Percentiles rank a stretch among this genome's conserved stretches.
These are phyloP conservation scores for Ploceus nigricollis DNA, from an alignment of 2,113 vertebrate genomes.

Conservation along the genomic window DNA sequence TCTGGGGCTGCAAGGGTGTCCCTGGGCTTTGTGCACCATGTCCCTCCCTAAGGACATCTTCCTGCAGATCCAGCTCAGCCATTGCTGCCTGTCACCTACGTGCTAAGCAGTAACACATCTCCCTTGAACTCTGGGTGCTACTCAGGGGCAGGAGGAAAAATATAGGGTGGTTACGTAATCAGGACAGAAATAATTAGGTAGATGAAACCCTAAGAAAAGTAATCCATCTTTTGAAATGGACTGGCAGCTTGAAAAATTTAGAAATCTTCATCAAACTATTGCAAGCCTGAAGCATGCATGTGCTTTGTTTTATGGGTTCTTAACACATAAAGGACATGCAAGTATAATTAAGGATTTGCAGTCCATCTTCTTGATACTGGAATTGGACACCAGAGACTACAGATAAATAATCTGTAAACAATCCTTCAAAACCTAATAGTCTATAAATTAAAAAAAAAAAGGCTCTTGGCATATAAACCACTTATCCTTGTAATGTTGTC, in stretches of 20 bases:
- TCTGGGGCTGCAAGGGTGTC: background rate
- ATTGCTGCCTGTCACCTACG: background rate
- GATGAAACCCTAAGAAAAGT: slow-evolving; percentile 68
- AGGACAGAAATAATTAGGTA: slow-evolving; percentile 74
- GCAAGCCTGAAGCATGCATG: slow-evolving; percentile 29
- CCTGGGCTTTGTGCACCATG: rapidly evolving
- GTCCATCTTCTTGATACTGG: slow-evolving; percentile 66
- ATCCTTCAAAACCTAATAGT: slow-evolving; percentile 48
- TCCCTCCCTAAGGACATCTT: background rate
- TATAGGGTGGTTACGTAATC: slow-evolving; percentile 65
- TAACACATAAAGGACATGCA: slow-evolving; percentile 44
- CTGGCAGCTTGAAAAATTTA: slow-evolving; percentile 75
- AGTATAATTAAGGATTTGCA: slow-evolving; percentile 67
- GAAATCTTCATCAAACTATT: slow-evolving; percentile 75
- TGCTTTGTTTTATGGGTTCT: slow-evolving; percentile 67
- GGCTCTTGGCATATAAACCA: background rate
- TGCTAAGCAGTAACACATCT: background rate
- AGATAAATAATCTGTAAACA: slow-evolving; percentile 63
- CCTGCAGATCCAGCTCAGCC: background rate
- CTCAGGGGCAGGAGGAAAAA: slow-evolving; percentile 52
- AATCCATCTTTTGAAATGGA: slow-evolving; percentile 70
- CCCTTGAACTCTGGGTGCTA: background rate
- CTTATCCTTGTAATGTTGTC: background rate
- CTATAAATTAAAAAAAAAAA: slow-evolving; percentile 41
- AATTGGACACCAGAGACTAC: slow-evolving; percentile 38